phyloP scores from a whole-genome alignment of 2,888 invertebrate species.

The Phaonia tiefii region DNA sequence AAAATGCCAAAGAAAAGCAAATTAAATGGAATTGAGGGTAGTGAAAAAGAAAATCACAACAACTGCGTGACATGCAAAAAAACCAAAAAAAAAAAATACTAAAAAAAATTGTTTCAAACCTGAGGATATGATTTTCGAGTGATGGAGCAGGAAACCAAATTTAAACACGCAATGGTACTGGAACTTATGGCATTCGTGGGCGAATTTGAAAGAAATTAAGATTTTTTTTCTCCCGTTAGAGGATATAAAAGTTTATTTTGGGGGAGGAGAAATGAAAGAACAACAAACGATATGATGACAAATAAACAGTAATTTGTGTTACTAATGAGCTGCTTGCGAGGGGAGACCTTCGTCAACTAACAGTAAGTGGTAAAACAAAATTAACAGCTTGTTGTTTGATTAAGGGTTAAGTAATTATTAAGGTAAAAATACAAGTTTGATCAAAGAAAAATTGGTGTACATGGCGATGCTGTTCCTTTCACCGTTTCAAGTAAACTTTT shows the following conservation, averaged over 20 bases:
- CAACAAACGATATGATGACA: constrained; percentile 48
- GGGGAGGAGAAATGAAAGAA: constrained; percentile 43
- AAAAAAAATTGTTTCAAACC: no score
- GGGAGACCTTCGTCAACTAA: not conserved
- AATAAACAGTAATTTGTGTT: constrained; percentile 51
- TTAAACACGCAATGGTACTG: constrained; percentile 21
- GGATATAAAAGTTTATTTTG: not conserved
- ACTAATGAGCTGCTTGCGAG: constrained; percentile 49
- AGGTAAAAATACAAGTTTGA: no score
- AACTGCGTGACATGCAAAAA: constrained; percentile 19
- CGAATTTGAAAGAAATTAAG: not conserved
- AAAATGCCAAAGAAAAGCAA: not conserved
- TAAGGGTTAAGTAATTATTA: no score
- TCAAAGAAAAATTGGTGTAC: no score
- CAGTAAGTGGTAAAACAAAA: no score
- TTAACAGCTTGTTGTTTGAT: no score
- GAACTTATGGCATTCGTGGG: constrained; percentile 8
- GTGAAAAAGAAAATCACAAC: constrained; percentile 18
- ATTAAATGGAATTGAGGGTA: not conserved
- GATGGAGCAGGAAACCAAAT: not conserved
- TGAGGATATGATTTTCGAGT: no score
- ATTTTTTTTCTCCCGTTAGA: no score
- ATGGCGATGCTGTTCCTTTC: no score
- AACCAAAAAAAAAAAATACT: not conserved
- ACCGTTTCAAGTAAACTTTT: no score